phyloP scores from a whole-genome alignment of 2,113 vertebrate genomes.

The Semnopithecus entellus region DNA sequence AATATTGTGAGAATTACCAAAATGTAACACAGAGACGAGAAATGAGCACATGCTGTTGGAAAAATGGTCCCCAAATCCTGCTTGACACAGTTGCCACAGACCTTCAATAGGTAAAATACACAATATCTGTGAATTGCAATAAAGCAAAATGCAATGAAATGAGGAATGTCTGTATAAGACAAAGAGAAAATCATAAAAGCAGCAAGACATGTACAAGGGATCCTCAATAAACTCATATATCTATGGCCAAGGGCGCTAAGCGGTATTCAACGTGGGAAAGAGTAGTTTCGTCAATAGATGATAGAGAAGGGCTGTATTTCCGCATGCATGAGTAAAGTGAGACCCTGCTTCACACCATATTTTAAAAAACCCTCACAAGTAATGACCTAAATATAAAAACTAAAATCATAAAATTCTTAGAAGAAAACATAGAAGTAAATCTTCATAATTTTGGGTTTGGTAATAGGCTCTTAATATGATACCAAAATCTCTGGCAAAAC shows the following conservation, averaged over 20 bases:
- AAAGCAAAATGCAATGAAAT: not conserved
- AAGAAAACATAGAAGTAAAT: not conserved
- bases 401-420: not conserved
- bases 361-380: not conserved
- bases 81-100: not conserved
- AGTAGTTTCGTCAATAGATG: not conserved
- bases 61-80: not conserved
- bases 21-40: not conserved
- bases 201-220: not conserved
- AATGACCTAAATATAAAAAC: not conserved
- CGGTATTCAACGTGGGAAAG: rapidly evolving
- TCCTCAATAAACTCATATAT: not conserved
- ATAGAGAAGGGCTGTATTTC: not conserved
- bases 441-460: not conserved
- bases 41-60: not conserved
- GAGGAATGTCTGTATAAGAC: not conserved
- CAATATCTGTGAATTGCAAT: not conserved
- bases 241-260: not conserved
- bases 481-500: not conserved
- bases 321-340: too few species aligned
- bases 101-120: not conserved
- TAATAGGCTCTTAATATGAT: not conserved
- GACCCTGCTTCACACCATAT: not conserved
- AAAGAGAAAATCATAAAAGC: not conserved
- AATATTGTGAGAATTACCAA: not conserved